These are phyloP conservation scores for Phlogophora meticulosa DNA, from an alignment of 2,888 invertebrate species.

Conservation along the genomic window DNA sequence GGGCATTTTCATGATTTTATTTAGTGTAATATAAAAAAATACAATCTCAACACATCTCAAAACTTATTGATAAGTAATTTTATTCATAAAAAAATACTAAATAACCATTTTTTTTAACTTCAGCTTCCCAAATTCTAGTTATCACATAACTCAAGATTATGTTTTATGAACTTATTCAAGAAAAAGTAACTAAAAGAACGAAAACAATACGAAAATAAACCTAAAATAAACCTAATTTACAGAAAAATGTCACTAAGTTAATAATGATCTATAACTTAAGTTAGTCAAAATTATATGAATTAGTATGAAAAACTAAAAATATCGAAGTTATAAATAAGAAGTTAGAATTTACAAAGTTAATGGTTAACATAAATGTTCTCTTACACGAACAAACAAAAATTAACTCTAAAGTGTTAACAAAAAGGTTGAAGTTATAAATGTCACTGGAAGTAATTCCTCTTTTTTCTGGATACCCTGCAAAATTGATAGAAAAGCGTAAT, in stretches of 20 bases:
- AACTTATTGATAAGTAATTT: slow-evolving; percentile 13
- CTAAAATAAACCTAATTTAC: slow-evolving; percentile 44
- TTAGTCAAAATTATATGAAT: slow-evolving; percentile 62
- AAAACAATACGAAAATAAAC: too few species aligned
- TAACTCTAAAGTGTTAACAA: slow-evolving; percentile 50
- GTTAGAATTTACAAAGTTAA: slow-evolving; percentile 63
- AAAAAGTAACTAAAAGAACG: slow-evolving; percentile 12
- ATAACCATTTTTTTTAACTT: neutral
- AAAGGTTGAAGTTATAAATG: slow-evolving; percentile 43
- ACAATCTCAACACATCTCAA: slow-evolving; percentile 27
- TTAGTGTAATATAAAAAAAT: neutral
- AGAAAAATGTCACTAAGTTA: slow-evolving; percentile 48
- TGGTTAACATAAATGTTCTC: slow-evolving; percentile 79
- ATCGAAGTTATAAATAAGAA: slow-evolving; percentile 57
- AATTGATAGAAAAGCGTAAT: slow-evolving; percentile 21
- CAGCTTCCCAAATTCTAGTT: neutral
- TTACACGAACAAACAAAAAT: slow-evolving; percentile 72
- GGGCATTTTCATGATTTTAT: neutral
- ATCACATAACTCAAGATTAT: neutral
- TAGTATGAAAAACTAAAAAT: slow-evolving; percentile 38
- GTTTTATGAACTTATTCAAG: neutral
- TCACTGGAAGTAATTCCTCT: slow-evolving; percentile 85
- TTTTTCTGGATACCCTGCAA: slow-evolving; percentile 84
- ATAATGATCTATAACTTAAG: slow-evolving; percentile 54
- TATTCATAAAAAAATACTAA: neutral